Conservation (phyloP, 2,888 invertebrate genomes). For the Pristionchus japonicus region DNA sequence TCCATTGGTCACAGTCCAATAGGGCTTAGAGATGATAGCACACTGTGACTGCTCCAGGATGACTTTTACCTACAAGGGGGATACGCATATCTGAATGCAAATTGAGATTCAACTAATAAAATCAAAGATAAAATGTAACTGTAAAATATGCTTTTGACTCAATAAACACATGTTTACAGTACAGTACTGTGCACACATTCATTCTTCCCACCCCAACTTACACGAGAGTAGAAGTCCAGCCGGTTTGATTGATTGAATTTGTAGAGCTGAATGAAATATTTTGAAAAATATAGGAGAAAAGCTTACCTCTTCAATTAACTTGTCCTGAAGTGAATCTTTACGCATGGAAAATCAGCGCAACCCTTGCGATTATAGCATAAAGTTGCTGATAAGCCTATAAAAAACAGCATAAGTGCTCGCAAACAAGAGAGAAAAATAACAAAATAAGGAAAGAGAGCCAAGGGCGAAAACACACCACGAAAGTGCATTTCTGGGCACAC, state of each 20-base stretch:
- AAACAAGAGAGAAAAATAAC: too few relatives aligned
- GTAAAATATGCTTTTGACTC: too few relatives aligned
- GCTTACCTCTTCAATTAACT: neutral
- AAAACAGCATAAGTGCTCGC: too few relatives aligned
- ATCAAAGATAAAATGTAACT: neutral
- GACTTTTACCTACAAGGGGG: neutral
- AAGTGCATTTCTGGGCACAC: too few relatives aligned
- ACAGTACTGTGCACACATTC: too few relatives aligned
- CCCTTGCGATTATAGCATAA: neutral
- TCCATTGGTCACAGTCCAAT: neutral
- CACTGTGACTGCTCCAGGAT: constrained; percentile 25
- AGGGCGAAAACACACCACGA: too few relatives aligned
- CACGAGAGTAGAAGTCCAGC: neutral
- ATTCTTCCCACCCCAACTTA: too few relatives aligned
- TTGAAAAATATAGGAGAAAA: neutral
- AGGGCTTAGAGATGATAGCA: constrained; percentile 2
- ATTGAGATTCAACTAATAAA: neutral
- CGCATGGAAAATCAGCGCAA: neutral
- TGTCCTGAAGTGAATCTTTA: neutral
- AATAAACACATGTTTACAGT: too few relatives aligned
- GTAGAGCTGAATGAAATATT: neutral
- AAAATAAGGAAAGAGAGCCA: too few relatives aligned
- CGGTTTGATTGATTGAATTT: neutral
- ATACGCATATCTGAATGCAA: too few relatives aligned
- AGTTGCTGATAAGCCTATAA: neutral